phyloP scores from a whole-genome alignment of 2,113 vertebrate species.

The Dendropsophus ebraccatus region DNA sequence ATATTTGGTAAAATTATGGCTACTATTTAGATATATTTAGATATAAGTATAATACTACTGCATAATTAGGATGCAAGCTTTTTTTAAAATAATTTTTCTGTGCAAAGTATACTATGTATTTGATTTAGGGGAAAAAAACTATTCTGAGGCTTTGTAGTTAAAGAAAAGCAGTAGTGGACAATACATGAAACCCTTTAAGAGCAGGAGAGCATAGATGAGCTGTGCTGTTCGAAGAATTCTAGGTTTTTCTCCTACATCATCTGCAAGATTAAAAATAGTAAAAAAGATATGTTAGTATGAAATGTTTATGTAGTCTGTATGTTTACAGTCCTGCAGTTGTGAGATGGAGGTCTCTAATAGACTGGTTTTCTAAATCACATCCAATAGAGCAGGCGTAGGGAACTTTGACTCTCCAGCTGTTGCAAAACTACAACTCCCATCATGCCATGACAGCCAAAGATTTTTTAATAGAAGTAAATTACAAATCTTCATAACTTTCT shows the following conservation, averaged over 20 bases:
- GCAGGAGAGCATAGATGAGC: conserved; percentile 68
- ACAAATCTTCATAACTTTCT: too few relatives aligned
- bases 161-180: conserved; percentile 55
- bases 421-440: too few relatives aligned
- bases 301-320: not conserved
- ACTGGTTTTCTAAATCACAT: too few relatives aligned
- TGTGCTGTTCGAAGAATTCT: conserved; percentile 61
- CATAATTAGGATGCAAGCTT: too few relatives aligned
- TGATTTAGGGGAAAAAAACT: not conserved
- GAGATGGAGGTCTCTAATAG: too few relatives aligned
- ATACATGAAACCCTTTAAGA: conserved; percentile 70
- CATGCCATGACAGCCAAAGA: too few relatives aligned
- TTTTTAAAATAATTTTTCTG: too few relatives aligned
- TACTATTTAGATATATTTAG: too few relatives aligned
- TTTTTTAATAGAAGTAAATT: too few relatives aligned
- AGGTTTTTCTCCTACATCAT: not conserved
- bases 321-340: not conserved
- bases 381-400: too few relatives aligned
- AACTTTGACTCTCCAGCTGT: too few relatives aligned
- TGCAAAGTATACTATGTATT: not conserved
- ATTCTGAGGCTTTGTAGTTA: conserved; percentile 59
- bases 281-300: not conserved
- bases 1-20: too few relatives aligned
- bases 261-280: conserved; percentile 7
- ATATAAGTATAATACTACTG: not conserved